Evolutionary conservation across 2,113 vertebrate genomes (phyloP).

Genomic region (Podiceps cristatus): DNA sequence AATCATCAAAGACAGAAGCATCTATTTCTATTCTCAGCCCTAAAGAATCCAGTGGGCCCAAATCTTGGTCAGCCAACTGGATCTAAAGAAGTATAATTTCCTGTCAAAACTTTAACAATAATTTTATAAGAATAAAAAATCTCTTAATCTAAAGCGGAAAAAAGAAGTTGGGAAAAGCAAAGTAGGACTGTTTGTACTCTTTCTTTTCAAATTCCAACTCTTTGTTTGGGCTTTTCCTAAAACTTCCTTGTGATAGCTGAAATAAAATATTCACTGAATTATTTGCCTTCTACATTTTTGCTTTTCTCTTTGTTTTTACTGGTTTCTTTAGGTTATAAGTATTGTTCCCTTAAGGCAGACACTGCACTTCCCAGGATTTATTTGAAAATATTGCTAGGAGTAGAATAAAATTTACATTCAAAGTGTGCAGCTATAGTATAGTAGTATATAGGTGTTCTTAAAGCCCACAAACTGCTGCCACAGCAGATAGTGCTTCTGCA

Average conservation of each 20-base stretch:
- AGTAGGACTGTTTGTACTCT: background rate
- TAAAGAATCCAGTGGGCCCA: background rate
- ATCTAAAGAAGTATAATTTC: background rate
- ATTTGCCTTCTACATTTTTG: background rate
- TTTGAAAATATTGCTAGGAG: background rate
- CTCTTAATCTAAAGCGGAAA: background rate
- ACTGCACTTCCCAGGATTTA: background rate
- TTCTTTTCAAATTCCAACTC: background rate
- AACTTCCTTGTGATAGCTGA: background rate
- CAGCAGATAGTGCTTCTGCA: background rate
- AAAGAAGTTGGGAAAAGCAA: background rate
- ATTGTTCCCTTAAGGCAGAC: background rate
- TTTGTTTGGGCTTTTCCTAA: background rate
- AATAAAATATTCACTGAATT: background rate
- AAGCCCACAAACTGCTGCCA: background rate
- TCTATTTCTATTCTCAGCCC: background rate
- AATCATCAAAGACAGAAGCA: background rate
- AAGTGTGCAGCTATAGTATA: background rate
- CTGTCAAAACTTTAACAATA: background rate
- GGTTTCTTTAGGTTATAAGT: background rate
- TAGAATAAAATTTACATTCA: background rate
- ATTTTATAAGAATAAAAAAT: background rate
- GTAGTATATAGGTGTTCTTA: rapidly evolving
- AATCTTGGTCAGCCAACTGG: background rate
- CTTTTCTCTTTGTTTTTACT: background rate